A percentile compares a stretch with the other conserved stretches of the same genome.
Conservation (phyloP, 1,140 invertebrate species). For the Drosophila jambulina region DNA sequence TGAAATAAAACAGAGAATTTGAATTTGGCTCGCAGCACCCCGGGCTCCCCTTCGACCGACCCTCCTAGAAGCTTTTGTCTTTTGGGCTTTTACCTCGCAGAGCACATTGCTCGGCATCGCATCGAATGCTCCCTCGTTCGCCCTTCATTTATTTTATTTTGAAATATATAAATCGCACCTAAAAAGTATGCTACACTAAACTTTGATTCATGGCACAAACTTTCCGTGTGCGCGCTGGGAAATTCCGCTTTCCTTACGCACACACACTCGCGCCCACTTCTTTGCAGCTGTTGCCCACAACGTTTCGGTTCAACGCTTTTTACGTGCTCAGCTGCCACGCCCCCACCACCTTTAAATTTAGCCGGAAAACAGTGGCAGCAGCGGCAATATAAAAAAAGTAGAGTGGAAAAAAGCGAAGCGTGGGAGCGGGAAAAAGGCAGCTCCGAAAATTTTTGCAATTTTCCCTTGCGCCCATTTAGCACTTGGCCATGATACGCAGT, state of each 20-base stretch:
- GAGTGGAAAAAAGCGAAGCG: slow-evolving; percentile 20
- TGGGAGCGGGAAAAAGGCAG: slow-evolving; percentile 32
- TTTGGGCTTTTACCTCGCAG: slow-evolving; percentile 52
- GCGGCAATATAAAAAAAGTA: slow-evolving; percentile 9
- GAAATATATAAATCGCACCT: slow-evolving; percentile 83
- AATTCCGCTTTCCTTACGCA: slow-evolving; percentile 76
- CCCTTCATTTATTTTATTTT: slow-evolving; percentile 84
- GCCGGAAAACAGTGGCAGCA: slow-evolving; percentile 25
- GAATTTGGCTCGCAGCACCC: slow-evolving; percentile 49
- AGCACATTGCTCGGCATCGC: slow-evolving; percentile 13
- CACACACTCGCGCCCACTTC: slow-evolving; percentile 54
- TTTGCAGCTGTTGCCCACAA: slow-evolving; percentile 79
- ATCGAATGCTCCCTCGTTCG: slow-evolving; percentile 60
- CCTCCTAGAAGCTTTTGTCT: slow-evolving; percentile 71
- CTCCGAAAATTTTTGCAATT: slow-evolving; percentile 70
- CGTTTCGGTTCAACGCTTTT: slow-evolving; percentile 81
- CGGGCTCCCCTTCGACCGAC: neutral
- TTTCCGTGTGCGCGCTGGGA: slow-evolving; percentile 78
- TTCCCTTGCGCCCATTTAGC: slow-evolving; percentile 79
- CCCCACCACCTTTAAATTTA: slow-evolving; percentile 51
- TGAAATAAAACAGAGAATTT: slow-evolving; percentile 83
- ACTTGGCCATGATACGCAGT: slow-evolving; percentile 81
- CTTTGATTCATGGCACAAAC: slow-evolving; percentile 82
- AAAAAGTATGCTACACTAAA: slow-evolving; percentile 83
- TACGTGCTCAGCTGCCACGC: slow-evolving; percentile 79